Evolutionary conservation across 2,113 vertebrate species (phyloP).

Genomic region (Thomomys bottae): DNA sequence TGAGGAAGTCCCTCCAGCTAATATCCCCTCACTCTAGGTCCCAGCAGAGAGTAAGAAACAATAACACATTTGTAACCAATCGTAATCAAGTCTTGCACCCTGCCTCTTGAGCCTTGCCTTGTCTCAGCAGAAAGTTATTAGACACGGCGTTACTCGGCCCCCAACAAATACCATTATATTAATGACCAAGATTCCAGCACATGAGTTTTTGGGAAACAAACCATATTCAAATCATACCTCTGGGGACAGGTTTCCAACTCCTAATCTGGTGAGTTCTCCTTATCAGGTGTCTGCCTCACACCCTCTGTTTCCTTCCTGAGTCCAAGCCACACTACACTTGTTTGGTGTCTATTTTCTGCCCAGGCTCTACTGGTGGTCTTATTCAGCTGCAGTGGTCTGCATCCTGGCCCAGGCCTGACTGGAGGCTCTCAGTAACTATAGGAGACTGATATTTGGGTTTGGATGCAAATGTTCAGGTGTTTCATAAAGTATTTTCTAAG

Average conservation of each 20-base stretch:
- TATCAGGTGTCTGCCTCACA: fast-evolving
- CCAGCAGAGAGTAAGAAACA: too few species aligned
- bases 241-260: neutral
- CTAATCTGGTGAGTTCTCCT: neutral
- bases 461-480: neutral
- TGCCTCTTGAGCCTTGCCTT: too few species aligned
- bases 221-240: neutral
- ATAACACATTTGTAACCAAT: too few species aligned
- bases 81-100: too few species aligned
- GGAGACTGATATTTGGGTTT: neutral
- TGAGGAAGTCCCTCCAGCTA: too few species aligned
- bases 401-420: neutral
- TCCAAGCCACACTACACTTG: neutral
- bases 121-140: too few species aligned
- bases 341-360: neutral
- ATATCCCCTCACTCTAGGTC: too few species aligned
- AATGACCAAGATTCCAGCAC: neutral
- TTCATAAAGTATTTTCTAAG: slow-evolving; percentile 17
- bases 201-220: neutral
- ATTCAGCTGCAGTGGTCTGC: fast-evolving
- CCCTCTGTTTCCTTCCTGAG: neutral
- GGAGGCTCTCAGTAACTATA: neutral
- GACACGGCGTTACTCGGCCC: too few species aligned
- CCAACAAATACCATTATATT: fast-evolving
- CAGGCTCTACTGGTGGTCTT: neutral